phyloP scores from a whole-genome alignment of 2,888 invertebrate genomes.

The Pammene fasciana region DNA sequence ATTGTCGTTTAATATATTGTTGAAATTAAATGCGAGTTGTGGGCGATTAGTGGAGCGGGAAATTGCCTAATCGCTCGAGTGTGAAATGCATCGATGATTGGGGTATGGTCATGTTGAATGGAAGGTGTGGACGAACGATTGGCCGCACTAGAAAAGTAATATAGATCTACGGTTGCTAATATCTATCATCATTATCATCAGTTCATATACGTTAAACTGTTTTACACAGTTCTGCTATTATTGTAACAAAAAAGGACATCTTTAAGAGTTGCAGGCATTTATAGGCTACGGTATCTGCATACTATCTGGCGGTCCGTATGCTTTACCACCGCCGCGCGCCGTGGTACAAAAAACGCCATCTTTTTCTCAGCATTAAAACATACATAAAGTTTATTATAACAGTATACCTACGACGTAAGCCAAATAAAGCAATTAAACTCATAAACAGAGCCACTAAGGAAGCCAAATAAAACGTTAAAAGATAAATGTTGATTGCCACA shows the following conservation, averaged over 20 bases:
- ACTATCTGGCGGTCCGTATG: no score
- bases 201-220: no score
- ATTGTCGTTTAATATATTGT: constrained; percentile 73
- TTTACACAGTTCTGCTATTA: no score
- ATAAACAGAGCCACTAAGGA: neutral
- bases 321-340: no score
- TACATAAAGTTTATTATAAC: no score
- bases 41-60: constrained; percentile 68
- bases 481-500: constrained; percentile 11
- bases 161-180: neutral
- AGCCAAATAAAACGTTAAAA: constrained; percentile 5
- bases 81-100: constrained; percentile 75
- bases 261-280: no score
- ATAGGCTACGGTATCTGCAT: no score
- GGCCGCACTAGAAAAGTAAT: constrained; percentile 1
- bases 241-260: no score
- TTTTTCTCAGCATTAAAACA: no score
- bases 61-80: constrained; percentile 81
- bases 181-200: no score
- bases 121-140: constrained; percentile 55
- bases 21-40: constrained; percentile 75
- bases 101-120: constrained; percentile 67
- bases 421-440: constrained; percentile 38
- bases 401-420: no score
- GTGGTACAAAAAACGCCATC: no score